Evolutionary conservation across 2,888 invertebrate species (phyloP), one percentile per base, ranked within the genome.

Genomic region (Gandaritis pyraliata): DNA sequence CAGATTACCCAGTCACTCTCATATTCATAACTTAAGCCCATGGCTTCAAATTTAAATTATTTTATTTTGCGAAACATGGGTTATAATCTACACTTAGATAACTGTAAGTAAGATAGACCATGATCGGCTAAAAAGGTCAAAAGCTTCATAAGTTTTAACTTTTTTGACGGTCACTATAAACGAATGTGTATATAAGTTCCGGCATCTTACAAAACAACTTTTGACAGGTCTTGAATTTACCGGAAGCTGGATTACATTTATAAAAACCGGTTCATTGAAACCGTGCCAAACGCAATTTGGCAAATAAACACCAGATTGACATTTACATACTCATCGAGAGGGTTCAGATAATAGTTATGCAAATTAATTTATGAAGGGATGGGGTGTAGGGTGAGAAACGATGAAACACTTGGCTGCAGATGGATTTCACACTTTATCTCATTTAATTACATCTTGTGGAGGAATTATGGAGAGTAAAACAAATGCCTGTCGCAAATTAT

Each of bases 201-300:
- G 6, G 8, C 33, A 33, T 8, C 33, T 33, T 33, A 8, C 33
- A 8, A 10, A 33, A 33, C 2, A 23, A 23, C 23, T 23, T 23
- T 23, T 23, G 23, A 23, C 23, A 23, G 23, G 2, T 23, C 23
- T 6, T 23, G 23, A 33, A 45, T 18, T 18, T 13, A 29, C 47
- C 15, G 18, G 38, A 47, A 41, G n/a, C 5, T 13, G 33, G 16
- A 56, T 2, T 15, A 10, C 33, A 23, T 23, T n/a, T 1, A 36
- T 16, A 49, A 65, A 52, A 68, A 65, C 65, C 58, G 56, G 63
- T 64, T 48, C 58, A 60, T 67, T 48, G 29, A 56, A 56, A 65
- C 70, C 68, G 77, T 80, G 81, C 78, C 83, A 81, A 85, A 88
- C 76, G 82, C 82, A 87, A 88, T 87, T 86, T 80, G 82, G 79